These are phyloP conservation scores for Lasioglossum baleicum DNA, from an alignment of 1,140 invertebrate genomes.

Conservation along the genomic window DNA sequence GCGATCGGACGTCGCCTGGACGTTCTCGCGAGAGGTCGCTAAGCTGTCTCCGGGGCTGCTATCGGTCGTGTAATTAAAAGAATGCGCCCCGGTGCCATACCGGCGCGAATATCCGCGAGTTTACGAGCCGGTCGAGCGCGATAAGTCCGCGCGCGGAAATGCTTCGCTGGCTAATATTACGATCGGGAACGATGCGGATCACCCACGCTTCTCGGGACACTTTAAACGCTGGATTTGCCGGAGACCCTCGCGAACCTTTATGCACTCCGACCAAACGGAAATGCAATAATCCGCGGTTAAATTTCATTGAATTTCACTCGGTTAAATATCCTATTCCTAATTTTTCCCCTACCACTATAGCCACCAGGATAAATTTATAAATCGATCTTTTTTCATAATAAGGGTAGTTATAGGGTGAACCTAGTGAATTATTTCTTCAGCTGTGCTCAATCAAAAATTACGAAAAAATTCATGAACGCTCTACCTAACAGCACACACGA, in stretches of 20 bases:
- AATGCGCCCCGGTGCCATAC: conserved; percentile 40
- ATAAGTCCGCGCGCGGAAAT: conserved; percentile 52
- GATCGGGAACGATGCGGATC: conserved; percentile 37
- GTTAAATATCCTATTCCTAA: too few species aligned
- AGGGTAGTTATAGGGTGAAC: too few species aligned
- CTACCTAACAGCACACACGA: too few species aligned
- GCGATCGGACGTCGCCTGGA: conserved; percentile 11
- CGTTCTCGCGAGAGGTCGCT: conserved; percentile 39
- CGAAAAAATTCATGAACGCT: too few species aligned
- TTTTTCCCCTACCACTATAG: too few species aligned
- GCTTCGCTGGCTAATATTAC: conserved; percentile 37
- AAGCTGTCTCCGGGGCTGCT: conserved; percentile 27
- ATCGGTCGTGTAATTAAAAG: conserved; percentile 57
- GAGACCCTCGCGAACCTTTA: too few species aligned
- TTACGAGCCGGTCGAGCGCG: conserved; percentile 46
- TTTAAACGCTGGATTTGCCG: neutral
- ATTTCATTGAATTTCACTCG: too few species aligned
- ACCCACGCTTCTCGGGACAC: conserved; percentile 38
- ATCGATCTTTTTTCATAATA: too few species aligned
- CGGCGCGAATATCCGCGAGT: conserved; percentile 52
- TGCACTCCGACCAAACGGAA: neutral
- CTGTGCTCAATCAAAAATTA: too few species aligned
- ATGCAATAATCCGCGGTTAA: neutral
- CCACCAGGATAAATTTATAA: too few species aligned
- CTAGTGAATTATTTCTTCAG: too few species aligned